phyloP scores from a whole-genome alignment of 1,140 invertebrate species.

The Pantala flavescens region DNA sequence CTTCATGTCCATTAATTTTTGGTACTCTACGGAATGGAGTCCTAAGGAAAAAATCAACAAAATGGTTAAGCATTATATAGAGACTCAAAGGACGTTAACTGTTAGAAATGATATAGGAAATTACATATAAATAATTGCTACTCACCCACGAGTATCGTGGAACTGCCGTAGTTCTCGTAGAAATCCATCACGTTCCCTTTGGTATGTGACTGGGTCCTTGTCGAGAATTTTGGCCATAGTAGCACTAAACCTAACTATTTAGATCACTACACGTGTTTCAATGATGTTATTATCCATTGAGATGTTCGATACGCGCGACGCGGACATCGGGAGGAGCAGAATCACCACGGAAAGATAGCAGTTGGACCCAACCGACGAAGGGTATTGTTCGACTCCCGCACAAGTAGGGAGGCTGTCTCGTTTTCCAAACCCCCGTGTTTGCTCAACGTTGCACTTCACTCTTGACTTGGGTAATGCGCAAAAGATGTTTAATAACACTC shows the following conservation, averaged over 20 bases:
- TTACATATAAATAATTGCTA: constrained; percentile 22
- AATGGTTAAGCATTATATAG: constrained; percentile 17
- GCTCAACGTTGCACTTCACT: constrained; percentile 21
- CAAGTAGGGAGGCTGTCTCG: constrained; percentile 26
- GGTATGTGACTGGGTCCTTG: constrained; percentile 59
- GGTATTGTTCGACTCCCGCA: constrained; percentile 29
- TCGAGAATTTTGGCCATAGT: constrained; percentile 56
- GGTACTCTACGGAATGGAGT: constrained; percentile 64
- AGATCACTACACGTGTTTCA: constrained; percentile 24
- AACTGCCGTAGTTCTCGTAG: constrained; percentile 70
- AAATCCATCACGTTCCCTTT: constrained; percentile 60
- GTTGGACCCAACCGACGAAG: constrained; percentile 28
- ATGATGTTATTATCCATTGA: constrained; percentile 24
- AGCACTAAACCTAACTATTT: constrained; percentile 25
- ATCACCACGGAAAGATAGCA: constrained; percentile 27
- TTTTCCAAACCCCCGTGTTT: constrained; percentile 27
- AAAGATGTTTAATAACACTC: not conserved
- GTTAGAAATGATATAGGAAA: not conserved
- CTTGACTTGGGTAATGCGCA: constrained; percentile 22
- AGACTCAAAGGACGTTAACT: not conserved
- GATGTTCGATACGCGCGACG: constrained; percentile 27
- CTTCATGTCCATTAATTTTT: constrained; percentile 73
- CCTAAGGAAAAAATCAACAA: constrained; percentile 42
- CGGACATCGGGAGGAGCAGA: constrained; percentile 26
- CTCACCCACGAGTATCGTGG: constrained; percentile 73